Base-by-base conservation (phyloP, 2,888 invertebrate species). In the Melipona beecheii region DNA sequence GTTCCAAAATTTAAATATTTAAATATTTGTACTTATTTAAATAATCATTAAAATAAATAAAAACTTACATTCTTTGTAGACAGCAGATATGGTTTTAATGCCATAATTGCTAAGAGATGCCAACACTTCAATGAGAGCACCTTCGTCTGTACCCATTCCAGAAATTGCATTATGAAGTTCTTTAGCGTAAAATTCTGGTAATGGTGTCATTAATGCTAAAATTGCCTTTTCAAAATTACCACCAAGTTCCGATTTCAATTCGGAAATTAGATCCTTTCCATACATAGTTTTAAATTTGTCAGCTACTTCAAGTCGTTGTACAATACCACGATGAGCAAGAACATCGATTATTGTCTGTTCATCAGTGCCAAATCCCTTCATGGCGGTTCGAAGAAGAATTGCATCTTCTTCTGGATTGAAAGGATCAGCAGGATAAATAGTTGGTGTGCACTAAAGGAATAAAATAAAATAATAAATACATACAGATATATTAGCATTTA, bases 361-460 rank as follows among this genome's bases (percentile, higher is more conserved):
- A 93, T 99, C 98, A 0, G 99, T 99, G 54, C 98, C 98, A 90
- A 97, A 97, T 73, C 98, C 98, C 95, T 98, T 98, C 98, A 98
- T 98, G 0, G 98, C 98, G 91, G 97, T 97, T n/a, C 98, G 96
- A 43, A 98, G 95, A 2, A 96, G 95, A 89, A 97, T 97, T 0
- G 98, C 98, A 96, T 98, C 98, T 17, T 95, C 96, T 52, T 97
- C 96, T 6, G 98, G 96, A 92, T 98, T 96, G 95, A 98, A 98
- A 0, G 96, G 97, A 86, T 96, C 96, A n/a, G 95, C 96, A 13
- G 98, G 97, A 58, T 96, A 95, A 54, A 98, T 96, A 9, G 98
- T 98, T 77, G 98, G 97, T 77, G 96, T 96, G 82, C 96, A 96
- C 97, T 97, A 31, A 70, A 36, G 19, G 0, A n/a, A 75, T 49